A percentile compares a stretch with the other conserved stretches of the same genome.
Conservation (phyloP, 2,888 invertebrate genomes). For the Drymonia ruficornis region DNA sequence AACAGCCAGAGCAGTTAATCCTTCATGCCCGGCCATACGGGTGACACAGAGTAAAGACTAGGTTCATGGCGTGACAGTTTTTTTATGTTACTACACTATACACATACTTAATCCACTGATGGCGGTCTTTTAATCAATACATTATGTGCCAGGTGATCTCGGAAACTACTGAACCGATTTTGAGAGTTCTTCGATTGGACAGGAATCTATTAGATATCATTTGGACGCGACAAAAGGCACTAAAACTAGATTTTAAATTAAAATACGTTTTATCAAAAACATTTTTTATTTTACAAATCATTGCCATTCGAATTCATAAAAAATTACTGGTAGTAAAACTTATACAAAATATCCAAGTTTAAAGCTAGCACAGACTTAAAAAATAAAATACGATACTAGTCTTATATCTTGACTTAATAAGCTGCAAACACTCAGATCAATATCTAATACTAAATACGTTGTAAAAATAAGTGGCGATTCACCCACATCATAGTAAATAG, state of each 20-base stretch:
- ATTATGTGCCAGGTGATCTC: background rate
- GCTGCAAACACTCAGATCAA: conserved; percentile 29
- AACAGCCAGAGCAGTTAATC: no score
- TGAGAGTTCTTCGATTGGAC: no score
- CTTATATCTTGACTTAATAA: conserved; percentile 31
- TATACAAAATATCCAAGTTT: conserved; percentile 57
- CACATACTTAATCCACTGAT: no score
- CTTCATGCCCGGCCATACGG: no score
- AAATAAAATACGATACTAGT: conserved; percentile 33
- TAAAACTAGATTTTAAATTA: background rate
- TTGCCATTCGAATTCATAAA: conserved; percentile 23
- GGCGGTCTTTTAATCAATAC: no score
- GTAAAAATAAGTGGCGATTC: conserved; percentile 27
- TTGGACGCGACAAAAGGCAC: no score
- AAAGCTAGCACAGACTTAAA: conserved; percentile 69
- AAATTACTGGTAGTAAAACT: conserved; percentile 44
- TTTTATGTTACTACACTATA: no score
- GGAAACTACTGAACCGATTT: background rate
- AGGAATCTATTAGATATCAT: no score
- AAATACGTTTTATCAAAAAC: background rate
- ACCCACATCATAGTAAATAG: conserved; percentile 31
- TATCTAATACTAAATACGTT: conserved; percentile 24
- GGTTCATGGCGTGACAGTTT: no score
- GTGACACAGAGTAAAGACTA: no score
- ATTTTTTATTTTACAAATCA: conserved; percentile 40